Conservation (phyloP, 2,888 invertebrate genomes). For the Parnassius smintheus region DNA sequence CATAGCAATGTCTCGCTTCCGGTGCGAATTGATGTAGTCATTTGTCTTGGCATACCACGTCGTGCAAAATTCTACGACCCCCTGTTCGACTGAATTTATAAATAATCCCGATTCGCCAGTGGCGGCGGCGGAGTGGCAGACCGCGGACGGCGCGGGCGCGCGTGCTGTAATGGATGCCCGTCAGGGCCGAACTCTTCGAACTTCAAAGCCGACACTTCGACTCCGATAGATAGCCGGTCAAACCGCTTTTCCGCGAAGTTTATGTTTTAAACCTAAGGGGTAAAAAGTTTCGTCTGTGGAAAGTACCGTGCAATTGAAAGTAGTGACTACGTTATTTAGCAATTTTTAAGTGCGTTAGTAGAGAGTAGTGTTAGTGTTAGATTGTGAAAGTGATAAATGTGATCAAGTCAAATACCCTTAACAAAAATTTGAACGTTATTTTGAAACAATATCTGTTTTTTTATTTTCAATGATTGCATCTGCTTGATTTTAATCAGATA, state of each 20-base stretch:
- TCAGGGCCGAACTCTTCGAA: constrained; percentile 58
- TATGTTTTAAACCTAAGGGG: constrained; percentile 2
- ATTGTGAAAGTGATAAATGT: constrained; percentile 12
- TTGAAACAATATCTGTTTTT: neutral
- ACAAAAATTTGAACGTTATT: neutral
- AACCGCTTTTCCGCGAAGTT: constrained; percentile 9
- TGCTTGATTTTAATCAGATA: constrained; percentile 37
- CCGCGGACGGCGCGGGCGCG: constrained; percentile 82
- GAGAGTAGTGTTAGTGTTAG: constrained; percentile 8
- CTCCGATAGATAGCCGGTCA: constrained; percentile 24
- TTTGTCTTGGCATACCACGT: constrained; percentile 66
- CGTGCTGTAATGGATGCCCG: constrained; percentile 59
- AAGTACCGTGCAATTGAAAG: constrained; percentile 25
- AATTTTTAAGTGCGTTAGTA: constrained; percentile 4
- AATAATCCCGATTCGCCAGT: constrained; percentile 78
- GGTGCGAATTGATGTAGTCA: constrained; percentile 62
- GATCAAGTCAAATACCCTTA: neutral
- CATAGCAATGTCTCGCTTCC: constrained; percentile 51
- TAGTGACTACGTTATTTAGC: constrained; percentile 23
- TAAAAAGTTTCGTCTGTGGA: constrained; percentile 1
- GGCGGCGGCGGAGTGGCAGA: constrained; percentile 76
- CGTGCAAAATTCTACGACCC: constrained; percentile 79
- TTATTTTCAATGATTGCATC: constrained; percentile 13
- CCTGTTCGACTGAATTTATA: constrained; percentile 79
- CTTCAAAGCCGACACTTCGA: constrained; percentile 33